Conservation (phyloP, 2,797 vertebrate genomes). For the Adrianichthys oophorus region DNA sequence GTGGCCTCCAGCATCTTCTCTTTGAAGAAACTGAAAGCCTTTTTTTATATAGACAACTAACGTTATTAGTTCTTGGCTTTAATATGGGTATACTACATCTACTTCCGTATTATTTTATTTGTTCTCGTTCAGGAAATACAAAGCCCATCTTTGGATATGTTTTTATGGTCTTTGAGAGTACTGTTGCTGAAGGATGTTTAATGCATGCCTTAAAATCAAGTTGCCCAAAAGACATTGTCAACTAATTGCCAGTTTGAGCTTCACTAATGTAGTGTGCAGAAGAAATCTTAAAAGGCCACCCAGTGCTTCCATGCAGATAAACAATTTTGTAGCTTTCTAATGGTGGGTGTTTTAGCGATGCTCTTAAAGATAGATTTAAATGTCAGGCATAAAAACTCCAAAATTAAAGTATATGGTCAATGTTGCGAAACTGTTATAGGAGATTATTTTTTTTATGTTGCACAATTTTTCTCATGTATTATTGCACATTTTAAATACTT, state of each 20-base stretch:
- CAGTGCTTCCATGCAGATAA: constrained; percentile 77
- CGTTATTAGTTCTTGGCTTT: too few species aligned
- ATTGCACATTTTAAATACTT: neutral
- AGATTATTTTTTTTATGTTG: constrained; percentile 1
- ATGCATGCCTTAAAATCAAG: constrained; percentile 61
- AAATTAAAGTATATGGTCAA: constrained; percentile 57
- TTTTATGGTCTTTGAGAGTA: constrained; percentile 35
- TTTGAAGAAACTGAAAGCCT: too few species aligned
- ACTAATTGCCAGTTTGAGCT: constrained; percentile 81
- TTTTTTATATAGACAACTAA: too few species aligned
- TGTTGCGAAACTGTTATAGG: constrained; percentile 33
- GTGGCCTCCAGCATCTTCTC: too few species aligned
- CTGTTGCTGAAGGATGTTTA: constrained; percentile 53
- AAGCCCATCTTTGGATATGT: constrained; percentile 12
- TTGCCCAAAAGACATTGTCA: constrained; percentile 73
- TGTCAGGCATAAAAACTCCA: constrained; percentile 74
- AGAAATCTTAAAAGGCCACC: constrained; percentile 80
- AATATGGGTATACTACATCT: neutral
- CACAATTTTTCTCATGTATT: constrained; percentile 4
- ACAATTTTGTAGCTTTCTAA: constrained; percentile 81
- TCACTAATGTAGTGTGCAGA: constrained; percentile 78
- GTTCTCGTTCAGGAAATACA: neutral
- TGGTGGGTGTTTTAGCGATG: constrained; percentile 70
- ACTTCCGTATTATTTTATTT: neutral
- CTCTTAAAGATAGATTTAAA: constrained; percentile 76